Evolutionary conservation across 2,888 invertebrate genomes (phyloP), one percentile per base, ranked within the genome.

Genomic region (Mycalesis mineus): DNA sequence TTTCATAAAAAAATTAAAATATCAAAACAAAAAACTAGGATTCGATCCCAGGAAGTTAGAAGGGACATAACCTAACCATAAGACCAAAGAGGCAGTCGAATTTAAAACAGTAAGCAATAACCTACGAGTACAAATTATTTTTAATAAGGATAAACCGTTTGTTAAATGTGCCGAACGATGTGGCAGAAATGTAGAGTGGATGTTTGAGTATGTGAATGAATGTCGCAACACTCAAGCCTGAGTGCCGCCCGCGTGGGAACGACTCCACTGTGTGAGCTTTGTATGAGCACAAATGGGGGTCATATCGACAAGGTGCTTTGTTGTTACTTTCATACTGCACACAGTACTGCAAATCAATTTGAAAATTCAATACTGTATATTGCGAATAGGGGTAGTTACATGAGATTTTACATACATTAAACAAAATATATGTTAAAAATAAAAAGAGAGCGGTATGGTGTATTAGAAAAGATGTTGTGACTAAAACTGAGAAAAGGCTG

Each of bases 241-340:
- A 66, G 61, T 65, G 66, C 68, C 70, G 63, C 63, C n/a, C 65
- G 70, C 75, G 78, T 84, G 83, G 77, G 84, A 85, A 82, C 57
- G 63, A 75, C 76, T 76, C n/a, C n/a, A n/a, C n/a, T 75, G 68
- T 71, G 71, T 70, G 67, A 65, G 37, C n/a, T 40, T 37, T 44
- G 28, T 44, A 50, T 33, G 28, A 52, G 42, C 33, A 9, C 42
- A 42, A 33, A 56, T 50, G 40, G 57, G 51, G 58, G 48, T 51
- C 49, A 54, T 33, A 52, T 42, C 52, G 52, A 42, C 52, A 44
- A 44, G 41, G 58, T 57, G 55, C 49, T 44, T 57, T 59, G 59
- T 61, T 60, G 51, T 59, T 39, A 47, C 44, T 48, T 51, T 51
- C 31, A 50, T 61, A 50, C 55, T 15, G 14, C 36, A 44, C 28